phyloP scores from a whole-genome alignment of 1,140 invertebrate species.

The Augochlora pura region DNA sequence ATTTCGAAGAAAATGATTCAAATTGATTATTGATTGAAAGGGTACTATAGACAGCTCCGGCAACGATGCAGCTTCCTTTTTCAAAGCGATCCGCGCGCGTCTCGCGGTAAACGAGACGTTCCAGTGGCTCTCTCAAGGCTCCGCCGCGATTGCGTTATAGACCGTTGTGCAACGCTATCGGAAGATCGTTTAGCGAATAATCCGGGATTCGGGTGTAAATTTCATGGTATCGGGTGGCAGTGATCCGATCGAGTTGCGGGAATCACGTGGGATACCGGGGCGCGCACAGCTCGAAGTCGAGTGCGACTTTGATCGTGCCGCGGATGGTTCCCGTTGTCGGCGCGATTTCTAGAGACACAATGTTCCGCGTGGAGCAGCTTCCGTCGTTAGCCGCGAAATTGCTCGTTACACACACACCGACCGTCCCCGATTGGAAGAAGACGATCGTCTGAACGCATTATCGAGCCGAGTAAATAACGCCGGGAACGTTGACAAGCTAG shows the following conservation, averaged over 20 bases:
- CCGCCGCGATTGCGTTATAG: background rate
- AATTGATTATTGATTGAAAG: too few species aligned
- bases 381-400: background rate
- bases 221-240: background rate
- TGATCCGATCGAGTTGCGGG: background rate
- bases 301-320: background rate
- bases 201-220: background rate
- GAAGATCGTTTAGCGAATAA: background rate
- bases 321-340: background rate
- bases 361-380: background rate
- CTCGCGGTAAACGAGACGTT: background rate
- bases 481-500: too few species aligned
- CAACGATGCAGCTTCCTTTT: too few species aligned
- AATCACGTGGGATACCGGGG: background rate
- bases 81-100: too few species aligned
- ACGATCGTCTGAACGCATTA: too few species aligned
- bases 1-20: too few species aligned
- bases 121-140: background rate
- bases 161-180: constrained; percentile 7
- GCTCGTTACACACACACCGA: background rate
- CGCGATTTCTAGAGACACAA: background rate
- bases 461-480: too few species aligned
- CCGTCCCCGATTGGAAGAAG: background rate
- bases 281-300: background rate
- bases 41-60: too few species aligned